Base-by-base conservation (phyloP, 2,797 vertebrate species). In the Cyclopterus lumpus region DNA sequence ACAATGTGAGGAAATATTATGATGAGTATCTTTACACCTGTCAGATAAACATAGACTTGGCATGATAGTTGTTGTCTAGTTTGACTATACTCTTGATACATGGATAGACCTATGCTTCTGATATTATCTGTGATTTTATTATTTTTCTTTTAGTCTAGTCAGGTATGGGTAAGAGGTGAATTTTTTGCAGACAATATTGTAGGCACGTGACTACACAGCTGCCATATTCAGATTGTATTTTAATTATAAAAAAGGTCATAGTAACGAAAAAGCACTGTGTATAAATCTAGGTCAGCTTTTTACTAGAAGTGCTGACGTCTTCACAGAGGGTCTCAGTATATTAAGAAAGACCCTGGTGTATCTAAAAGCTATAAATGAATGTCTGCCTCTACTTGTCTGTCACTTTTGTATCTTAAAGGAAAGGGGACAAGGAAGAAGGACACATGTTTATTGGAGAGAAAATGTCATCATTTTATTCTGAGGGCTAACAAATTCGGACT, bases 1-100 rank as follows among this genome's bases (percentile, higher is more conserved):
- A 78, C 74, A 77, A 79, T 75, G 65, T 71, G 70, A 82, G 76
- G 80, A 81, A 65, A 86, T 79, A 70, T 77, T 69, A 54, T 70
- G 62, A 80, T 67, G 67, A 86, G 79, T 84, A 77, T 87, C 73
- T 78, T 69, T 54, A 79, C 70, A 79, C 72, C 80, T 86, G 83
- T 81, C 88, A 82, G 72, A 90, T 84, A 87, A 86, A 85, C 76
- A 81, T 89, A 82, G 78, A 90, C 76, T 83, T 77, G 84, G 89
- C 90, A 91, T 91, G 91, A 86, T 90, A 82, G 81, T 84, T 88
- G 83, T 89, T 71, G 80, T 89, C 80, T 85, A 85, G 80, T 87
- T 89, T 82, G 83, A 87, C 71, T 90, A 82, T 92, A 88, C 58
- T 90, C 83, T 86, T 57, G 59, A 86, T 72, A 89, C 79, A 84